Evolutionary conservation across 1,140 invertebrate species (phyloP), one percentile per base, ranked within the genome.

Genomic region (Anastatus disparis): DNA sequence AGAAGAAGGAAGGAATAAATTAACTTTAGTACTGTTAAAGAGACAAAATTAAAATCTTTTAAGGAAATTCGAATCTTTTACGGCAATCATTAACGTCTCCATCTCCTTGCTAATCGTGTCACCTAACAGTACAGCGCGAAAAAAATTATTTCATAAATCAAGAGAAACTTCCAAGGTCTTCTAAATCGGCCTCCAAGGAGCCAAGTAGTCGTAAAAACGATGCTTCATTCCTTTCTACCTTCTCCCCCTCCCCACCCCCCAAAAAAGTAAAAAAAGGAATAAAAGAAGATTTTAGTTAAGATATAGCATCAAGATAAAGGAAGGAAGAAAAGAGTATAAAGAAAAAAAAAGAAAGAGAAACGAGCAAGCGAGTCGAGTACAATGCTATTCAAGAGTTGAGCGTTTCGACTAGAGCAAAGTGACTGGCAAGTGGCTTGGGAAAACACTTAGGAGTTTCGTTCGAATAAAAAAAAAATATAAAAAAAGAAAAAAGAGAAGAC

Each of bases 361-460:
- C 31, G 31, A 35, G 31, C 4, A 35, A 10, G 10, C 4, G 10
- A 35, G 10, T 35, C n/a, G 22, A n/a, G n/a, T 3, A 31, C 52
- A 55, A 55, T 55, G 27, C 15, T 27, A 17, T 8, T 8, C n/a
- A n/a, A n/a, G n/a, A n/a, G n/a, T n/a, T n/a, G n/a, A n/a, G 7
- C 22, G 10, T 8, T 3, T 35, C 4, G 31, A 10, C 17, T n/a
- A n/a, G 31, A 15, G 17, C 15, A 27, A 15, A 24, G 29, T 69
- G 56, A 61, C 56, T 61, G 56, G 50, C 48, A 63, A 70, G 68
- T 63, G 68, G 38, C 38, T 55, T n/a, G 58, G 22, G 59, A 62
- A 62, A 70, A 53, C 58, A 62, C 58, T 68, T 61, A 52, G 55
- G 40, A 55, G 0, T 67, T 46, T 35, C 46, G 4, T 26, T 15